Evolutionary conservation across 1,140 invertebrate genomes (phyloP), one percentile per base, ranked within the genome.

Genomic region (Temnothorax longispinosus): DNA sequence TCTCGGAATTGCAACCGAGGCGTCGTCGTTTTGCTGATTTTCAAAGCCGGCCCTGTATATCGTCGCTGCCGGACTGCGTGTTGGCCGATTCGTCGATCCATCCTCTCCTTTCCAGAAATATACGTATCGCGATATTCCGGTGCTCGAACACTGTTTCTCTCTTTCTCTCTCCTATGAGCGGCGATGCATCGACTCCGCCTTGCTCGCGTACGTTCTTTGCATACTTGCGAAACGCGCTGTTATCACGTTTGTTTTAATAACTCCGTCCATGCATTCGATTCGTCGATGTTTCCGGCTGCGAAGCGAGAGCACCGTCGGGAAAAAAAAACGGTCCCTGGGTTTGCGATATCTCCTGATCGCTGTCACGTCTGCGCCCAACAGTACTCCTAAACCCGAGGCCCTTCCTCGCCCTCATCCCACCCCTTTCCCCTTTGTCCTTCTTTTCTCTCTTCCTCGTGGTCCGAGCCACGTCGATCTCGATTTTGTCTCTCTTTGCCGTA

Each of bases 291-390:
- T 35, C 38, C 67, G 41, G 7, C 10, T 35, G 72, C 50, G 8
- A 3, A 32, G 47, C 47, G 71, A 62, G 80, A 90, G 78, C 69
- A 56, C 6, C 58, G 60, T 65, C 32, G 6, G n/a, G 58, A 65
- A 21, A 58, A 56, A 74, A 65, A 76, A 65, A 54, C 18, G 52
- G 21, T 71, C 27, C n/a, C 52, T 38, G 78, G 7, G 27, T 47
- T 62, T 56, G 78, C 41, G 47, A 81, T 87, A 87, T 87, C 85
- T 82, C 38, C 78, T n/a, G 77, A 87, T 87, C 85, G 78, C 38
- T 44, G 85, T 87, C 85, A 87, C 85, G 85, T 87, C 69, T 78
- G 52, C 44, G 85, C 21, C 85, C 60, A 81, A 86, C 75, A 69
- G 76, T 86, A 81, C 77, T 86, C 76, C 75, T 80, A 80, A 81